Percentiles rank a stretch among this genome's conserved stretches.
Conservation (phyloP, 92 coral and sea anemone genomes). For the Montipora capitata region DNA sequence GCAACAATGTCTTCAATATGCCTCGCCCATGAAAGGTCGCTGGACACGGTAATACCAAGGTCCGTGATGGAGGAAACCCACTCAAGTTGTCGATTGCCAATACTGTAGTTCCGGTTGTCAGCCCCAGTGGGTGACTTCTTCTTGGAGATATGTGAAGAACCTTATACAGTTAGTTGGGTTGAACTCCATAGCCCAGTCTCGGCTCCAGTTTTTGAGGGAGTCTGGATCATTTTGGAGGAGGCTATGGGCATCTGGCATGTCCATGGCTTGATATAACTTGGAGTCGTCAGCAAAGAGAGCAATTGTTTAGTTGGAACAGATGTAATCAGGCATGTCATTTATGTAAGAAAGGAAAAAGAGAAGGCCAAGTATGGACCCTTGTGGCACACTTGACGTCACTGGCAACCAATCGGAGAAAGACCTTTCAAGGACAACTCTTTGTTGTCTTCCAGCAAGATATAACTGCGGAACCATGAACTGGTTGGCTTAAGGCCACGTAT, state of each 20-base stretch:
- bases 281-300: neutral
- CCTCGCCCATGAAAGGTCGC: too few relatives aligned
- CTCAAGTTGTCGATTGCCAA: too few relatives aligned
- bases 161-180: neutral
- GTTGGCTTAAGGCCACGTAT: too few relatives aligned
- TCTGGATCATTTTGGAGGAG: neutral
- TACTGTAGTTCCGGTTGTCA: neutral
- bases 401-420: neutral
- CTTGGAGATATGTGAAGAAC: neutral
- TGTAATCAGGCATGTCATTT: neutral
- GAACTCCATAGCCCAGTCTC: neutral
- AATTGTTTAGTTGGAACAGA: neutral
- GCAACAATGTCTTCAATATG: too few relatives aligned
- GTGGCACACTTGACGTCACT: neutral
- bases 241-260: neutral
- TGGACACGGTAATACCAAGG: too few relatives aligned
- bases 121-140: neutral
- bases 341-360: neutral
- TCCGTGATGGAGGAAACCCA: too few relatives aligned
- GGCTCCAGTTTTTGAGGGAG: neutral
- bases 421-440: neutral
- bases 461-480: too few relatives aligned
- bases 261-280: neutral
- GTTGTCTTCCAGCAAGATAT: neutral
- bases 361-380: neutral